A percentile compares a stretch with the other conserved stretches of the same genome.
These are phyloP conservation scores for Pongo pygmaeus DNA, from an alignment of 2,113 vertebrate genomes.

Conservation along the genomic window DNA sequence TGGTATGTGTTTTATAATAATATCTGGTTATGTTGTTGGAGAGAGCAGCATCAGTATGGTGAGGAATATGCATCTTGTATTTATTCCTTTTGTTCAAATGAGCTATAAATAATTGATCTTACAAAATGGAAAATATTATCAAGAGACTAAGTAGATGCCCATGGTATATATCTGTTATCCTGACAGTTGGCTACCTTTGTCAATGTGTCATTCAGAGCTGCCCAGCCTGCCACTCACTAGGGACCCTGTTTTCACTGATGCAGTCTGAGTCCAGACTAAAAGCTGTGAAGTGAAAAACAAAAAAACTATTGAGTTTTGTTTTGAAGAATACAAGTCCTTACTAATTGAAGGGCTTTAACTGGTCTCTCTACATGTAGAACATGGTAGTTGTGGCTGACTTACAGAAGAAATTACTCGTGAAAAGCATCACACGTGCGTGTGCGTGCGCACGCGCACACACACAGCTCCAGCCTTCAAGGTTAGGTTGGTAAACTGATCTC, in stretches of 20 bases:
- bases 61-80: neutral
- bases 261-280: slow-evolving; percentile 46
- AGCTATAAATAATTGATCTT: slow-evolving; percentile 66
- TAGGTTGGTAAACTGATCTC: neutral
- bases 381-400: neutral
- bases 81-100: slow-evolving; percentile 43
- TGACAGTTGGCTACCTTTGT: neutral
- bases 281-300: slow-evolving; percentile 50
- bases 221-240: neutral
- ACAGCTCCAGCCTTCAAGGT: neutral
- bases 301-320: slow-evolving; percentile 4
- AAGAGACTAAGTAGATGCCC: slow-evolving; percentile 38
- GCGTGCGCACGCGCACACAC: fast-evolving
- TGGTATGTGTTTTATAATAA: slow-evolving; percentile 15
- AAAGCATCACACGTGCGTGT: fast-evolving
- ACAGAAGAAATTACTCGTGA: slow-evolving; percentile 10
- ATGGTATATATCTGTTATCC: neutral
- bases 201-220: slow-evolving; percentile 47
- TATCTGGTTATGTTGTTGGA: neutral
- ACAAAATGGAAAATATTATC: slow-evolving; percentile 9
- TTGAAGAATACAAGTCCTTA: slow-evolving; percentile 34
- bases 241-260: neutral
- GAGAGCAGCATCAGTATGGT: neutral
- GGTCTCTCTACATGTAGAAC: neutral
- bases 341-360: neutral